Evolutionary conservation across 2,888 invertebrate genomes (phyloP).

Genomic region (Cepaea hortensis): DNA sequence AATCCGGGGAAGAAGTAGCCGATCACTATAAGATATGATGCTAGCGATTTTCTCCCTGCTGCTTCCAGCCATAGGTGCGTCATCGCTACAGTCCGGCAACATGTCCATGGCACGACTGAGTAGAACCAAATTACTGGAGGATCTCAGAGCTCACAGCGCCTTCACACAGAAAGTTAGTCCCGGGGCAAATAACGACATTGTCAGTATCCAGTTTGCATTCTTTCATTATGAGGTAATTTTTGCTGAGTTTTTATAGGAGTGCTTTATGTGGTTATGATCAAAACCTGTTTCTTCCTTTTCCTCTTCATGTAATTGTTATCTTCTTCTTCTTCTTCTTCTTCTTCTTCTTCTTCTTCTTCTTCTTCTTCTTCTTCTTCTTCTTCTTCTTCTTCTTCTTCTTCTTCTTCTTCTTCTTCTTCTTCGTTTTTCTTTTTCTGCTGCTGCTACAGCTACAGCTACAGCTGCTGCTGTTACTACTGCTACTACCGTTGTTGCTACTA

Average conservation of each 20-base stretch:
- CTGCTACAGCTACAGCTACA: too few species aligned
- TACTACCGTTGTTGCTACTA: too few species aligned
- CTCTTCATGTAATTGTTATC: too few species aligned
- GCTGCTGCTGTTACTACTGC: too few species aligned
- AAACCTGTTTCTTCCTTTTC: too few species aligned
- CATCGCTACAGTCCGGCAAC: not conserved
- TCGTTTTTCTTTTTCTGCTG: not conserved
- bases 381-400: constrained; percentile 25
- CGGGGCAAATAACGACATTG: constrained; percentile 8
- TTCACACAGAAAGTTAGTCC: constrained; percentile 17
- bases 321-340: constrained; percentile 17
- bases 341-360: constrained; percentile 31
- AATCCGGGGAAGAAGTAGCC: not conserved
- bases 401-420: constrained; percentile 29
- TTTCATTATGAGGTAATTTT: constrained; percentile 1
- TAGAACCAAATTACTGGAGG: not conserved
- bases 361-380: constrained; percentile 31
- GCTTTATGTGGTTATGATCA: too few species aligned
- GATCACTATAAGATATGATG: not conserved
- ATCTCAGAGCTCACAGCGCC: constrained; percentile 1
- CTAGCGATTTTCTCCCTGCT: not conserved
- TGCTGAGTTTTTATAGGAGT: too few species aligned
- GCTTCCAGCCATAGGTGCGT: not conserved
- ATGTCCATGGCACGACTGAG: not conserved
- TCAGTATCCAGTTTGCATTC: not conserved